Conservation (phyloP, 2,888 invertebrate species). For the Zygogramma bicolorata region DNA sequence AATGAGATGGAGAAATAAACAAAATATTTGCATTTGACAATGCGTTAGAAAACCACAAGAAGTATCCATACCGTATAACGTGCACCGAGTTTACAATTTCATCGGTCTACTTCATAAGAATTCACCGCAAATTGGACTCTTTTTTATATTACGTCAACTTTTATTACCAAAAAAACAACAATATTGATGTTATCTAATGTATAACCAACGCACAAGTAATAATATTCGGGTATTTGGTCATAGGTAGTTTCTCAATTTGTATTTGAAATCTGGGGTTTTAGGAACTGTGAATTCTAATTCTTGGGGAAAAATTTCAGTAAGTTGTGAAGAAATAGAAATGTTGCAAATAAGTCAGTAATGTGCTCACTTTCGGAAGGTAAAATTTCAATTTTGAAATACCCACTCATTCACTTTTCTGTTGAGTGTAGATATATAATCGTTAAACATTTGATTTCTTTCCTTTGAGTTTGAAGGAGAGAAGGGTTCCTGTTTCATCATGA, state of each 20-base stretch:
- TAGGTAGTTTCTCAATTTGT: background rate
- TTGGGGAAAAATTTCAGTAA: background rate
- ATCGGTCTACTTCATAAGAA: constrained; percentile 19
- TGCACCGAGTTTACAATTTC: background rate
- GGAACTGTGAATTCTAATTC: background rate
- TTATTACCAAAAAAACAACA: constrained; percentile 7
- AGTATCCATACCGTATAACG: background rate
- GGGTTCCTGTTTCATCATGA: too few relatives aligned
- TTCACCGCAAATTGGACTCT: constrained; percentile 11
- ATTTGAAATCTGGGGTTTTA: background rate
- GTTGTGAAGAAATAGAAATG: background rate
- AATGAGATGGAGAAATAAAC: background rate
- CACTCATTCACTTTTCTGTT: too few relatives aligned
- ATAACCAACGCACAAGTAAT: background rate
- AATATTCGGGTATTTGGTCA: background rate
- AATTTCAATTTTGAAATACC: too few relatives aligned
- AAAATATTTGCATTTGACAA: background rate
- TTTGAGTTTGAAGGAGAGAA: too few relatives aligned
- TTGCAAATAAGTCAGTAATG: background rate
- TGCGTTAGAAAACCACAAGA: constrained; percentile 1
- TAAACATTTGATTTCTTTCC: too few relatives aligned
- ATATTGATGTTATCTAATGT: constrained; percentile 1
- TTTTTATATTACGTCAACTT: constrained; percentile 20
- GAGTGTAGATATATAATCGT: too few relatives aligned
- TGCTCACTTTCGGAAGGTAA: too few relatives aligned